Base-by-base conservation (phyloP, 2,888 invertebrate species). In the Ophion slaviceki region DNA sequence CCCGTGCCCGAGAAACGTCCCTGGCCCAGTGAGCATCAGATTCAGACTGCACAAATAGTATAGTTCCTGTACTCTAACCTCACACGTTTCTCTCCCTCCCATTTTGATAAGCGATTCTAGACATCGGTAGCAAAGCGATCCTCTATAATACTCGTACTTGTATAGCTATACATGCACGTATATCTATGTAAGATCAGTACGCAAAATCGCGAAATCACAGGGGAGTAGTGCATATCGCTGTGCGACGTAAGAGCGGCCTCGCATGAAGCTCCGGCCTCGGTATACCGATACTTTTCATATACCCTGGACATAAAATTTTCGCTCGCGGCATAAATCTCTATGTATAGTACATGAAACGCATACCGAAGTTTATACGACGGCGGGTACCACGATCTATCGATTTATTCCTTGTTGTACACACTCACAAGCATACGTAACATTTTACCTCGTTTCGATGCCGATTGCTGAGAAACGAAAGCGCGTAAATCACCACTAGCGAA, bases 11-110 rank as follows among this genome's bases (percentile, higher is more conserved):
- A 78, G 59, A 87, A 76, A 40, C 85, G 90, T 80, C 91, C 91
- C 78, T 90, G 91, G 89, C 90, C 91, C 87, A 90, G 85, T 91
- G 87, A 88, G 86, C 47, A 82, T 24, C 72, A 40, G 47, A 89
- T 88, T 79, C 80, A 88, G 86, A 80, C 82, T 87, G 36, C 68
- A 79, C 28, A 67, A 20, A 20, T 64, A 57, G 24, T 62, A 40
- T 68, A 67, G 67, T 53, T 62, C 24, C 67, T 40, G 17, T 17
- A 68, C 61, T 66, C 76, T 57, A 62, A 53, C 45, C 66, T 78
- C 57, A 36, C 57, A 75, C 57, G 1, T 40, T 11, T 17, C 40
- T 28, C 28, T 2, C 11, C 8, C 62, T 79, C 28, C 17, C 47
- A 68, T 70, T 36, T 85, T 53, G 64, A 57, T 32, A 40, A 40